Conservation (phyloP, 2,888 invertebrate genomes). For the Volucella bombylans region DNA sequence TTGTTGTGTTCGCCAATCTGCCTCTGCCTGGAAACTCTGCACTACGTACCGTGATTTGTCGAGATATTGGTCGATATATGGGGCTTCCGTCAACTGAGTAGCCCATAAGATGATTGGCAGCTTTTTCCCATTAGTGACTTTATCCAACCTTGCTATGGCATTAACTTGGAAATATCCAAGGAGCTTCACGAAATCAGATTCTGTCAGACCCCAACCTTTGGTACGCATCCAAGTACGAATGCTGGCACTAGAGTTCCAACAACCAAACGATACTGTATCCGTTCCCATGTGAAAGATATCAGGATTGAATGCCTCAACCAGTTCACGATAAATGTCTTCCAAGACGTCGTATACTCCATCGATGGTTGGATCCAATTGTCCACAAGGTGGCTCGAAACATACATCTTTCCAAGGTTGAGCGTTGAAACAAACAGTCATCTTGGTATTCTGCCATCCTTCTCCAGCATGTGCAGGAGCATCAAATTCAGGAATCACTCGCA, state of each 20-base stretch:
- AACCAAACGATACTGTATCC: conserved; percentile 86
- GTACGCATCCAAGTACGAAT: conserved; percentile 87
- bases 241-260: conserved; percentile 88
- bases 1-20: conserved; percentile 84
- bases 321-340: conserved; percentile 87
- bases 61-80: conserved; percentile 85
- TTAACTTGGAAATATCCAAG: conserved; percentile 87
- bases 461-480: conserved; percentile 93
- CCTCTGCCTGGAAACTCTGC: conserved; percentile 89
- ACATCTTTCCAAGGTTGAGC: conserved; percentile 86
- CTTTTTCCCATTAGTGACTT: conserved; percentile 81
- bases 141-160: conserved; percentile 73
- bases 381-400: conserved; percentile 91
- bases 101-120: conserved; percentile 89
- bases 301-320: conserved; percentile 83
- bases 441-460: conserved; percentile 89
- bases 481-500: conserved; percentile 92
- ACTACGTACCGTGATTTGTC: conserved; percentile 89
- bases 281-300: conserved; percentile 93
- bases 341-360: conserved; percentile 86
- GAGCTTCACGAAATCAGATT: conserved; percentile 85
- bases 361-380: conserved; percentile 88
- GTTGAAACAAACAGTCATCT: conserved; percentile 85
- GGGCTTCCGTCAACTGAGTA: conserved; percentile 87
- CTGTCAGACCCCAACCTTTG: conserved; percentile 84